These are phyloP conservation scores for Cacatua alba DNA, from an alignment of 2,113 vertebrate genomes.

Conservation along the genomic window DNA sequence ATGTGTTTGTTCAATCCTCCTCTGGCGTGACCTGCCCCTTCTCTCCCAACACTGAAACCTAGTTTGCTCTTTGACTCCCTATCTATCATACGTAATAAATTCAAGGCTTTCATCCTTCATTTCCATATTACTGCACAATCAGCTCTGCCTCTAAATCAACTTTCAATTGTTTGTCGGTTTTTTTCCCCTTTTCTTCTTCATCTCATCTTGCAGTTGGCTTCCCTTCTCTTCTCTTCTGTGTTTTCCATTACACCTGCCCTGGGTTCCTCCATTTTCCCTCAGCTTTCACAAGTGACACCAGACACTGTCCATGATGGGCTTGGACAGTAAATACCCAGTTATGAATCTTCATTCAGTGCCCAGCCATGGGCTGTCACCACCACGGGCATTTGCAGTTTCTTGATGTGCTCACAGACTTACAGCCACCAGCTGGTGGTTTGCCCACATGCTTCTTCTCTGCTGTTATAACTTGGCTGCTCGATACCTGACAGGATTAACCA, in stretches of 20 bases:
- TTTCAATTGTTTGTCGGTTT: background rate
- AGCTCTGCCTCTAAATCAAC: background rate
- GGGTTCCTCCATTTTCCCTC: background rate
- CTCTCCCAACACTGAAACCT: background rate
- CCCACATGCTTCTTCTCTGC: background rate
- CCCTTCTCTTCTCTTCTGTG: background rate
- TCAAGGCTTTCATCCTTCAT: background rate
- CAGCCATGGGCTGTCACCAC: accelerated
- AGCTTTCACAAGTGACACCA: background rate
- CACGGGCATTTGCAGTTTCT: accelerated
- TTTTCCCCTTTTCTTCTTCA: background rate
- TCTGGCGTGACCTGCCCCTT: background rate
- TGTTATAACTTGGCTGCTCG: background rate
- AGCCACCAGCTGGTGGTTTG: background rate
- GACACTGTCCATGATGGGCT: accelerated
- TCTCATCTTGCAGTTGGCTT: background rate
- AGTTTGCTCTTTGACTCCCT: background rate
- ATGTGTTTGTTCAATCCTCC: background rate
- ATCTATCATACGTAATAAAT: background rate
- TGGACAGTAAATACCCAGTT: background rate
- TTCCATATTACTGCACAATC: background rate
- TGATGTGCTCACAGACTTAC: accelerated
- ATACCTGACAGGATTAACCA: background rate
- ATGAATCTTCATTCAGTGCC: background rate
- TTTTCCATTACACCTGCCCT: background rate